Conservation (phyloP, 2,797 vertebrate species). For the Falco novaeseelandiae region DNA sequence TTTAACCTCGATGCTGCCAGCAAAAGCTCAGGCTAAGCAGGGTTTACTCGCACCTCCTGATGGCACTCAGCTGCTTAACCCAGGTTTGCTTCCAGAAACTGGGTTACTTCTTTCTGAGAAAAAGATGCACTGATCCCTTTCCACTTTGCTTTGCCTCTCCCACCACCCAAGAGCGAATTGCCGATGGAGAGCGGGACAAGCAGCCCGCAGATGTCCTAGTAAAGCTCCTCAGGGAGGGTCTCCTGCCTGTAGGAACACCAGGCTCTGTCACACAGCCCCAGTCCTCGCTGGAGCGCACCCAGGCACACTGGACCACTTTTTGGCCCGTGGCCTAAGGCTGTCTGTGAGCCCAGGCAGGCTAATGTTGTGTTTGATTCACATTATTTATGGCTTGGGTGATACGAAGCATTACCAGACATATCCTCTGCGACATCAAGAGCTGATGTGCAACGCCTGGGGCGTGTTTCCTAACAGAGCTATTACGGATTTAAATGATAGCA, state of each 20-base stretch:
- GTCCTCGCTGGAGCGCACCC: not conserved
- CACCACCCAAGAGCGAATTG: fast-evolving
- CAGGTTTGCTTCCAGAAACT: not conserved
- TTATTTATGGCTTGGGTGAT: not conserved
- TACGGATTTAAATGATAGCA: not conserved
- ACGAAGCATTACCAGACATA: fast-evolving
- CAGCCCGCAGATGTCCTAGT: not conserved
- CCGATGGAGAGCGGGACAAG: fast-evolving
- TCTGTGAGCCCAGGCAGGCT: not conserved
- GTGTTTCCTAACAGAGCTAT: not conserved
- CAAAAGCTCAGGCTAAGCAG: not conserved
- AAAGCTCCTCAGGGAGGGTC: not conserved
- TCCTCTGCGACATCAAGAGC: not conserved
- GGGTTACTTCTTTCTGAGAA: not conserved
- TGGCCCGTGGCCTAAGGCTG: not conserved
- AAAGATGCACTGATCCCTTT: fast-evolving
- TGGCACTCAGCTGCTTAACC: not conserved
- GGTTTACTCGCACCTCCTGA: not conserved
- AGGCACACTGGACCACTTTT: fast-evolving
- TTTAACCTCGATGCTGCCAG: not conserved
- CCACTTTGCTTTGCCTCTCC: fast-evolving
- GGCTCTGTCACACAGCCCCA: not conserved
- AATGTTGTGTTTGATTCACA: fast-evolving
- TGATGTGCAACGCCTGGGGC: not conserved
- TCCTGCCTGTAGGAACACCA: not conserved